Percentiles rank a stretch among this genome's conserved stretches.
Conservation (phyloP, 2,113 vertebrate genomes). For the Eonycteris spelaea region DNA sequence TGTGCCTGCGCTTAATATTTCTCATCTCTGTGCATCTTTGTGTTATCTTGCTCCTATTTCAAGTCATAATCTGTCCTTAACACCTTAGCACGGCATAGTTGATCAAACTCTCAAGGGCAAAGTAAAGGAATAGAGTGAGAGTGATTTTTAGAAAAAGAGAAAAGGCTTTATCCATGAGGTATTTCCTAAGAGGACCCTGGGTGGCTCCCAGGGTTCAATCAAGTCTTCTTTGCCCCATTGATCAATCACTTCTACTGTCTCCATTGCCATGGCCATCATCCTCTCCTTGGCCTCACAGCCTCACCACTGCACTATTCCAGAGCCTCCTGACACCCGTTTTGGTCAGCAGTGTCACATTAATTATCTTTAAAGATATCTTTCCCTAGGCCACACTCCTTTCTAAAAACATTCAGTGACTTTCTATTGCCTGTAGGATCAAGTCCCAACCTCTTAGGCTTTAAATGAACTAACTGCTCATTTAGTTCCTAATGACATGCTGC, state of each 20-base stretch:
- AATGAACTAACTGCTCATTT: background rate
- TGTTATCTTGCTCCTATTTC: slow-evolving; percentile 8
- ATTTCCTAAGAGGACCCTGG: background rate
- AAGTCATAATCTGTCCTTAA: background rate
- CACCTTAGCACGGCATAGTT: background rate
- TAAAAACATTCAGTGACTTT: background rate
- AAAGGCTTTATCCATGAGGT: background rate
- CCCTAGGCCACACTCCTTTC: background rate
- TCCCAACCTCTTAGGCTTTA: background rate
- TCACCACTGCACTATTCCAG: background rate
- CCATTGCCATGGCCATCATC: background rate
- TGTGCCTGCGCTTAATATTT: background rate
- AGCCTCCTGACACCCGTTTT: background rate
- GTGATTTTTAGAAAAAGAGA: background rate
- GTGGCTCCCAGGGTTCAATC: background rate
- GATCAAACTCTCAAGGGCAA: background rate
- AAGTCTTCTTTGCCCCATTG: background rate
- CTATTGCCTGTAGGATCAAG: background rate
- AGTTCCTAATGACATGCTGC: background rate
- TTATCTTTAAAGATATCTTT: background rate
- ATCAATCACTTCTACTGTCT: background rate
- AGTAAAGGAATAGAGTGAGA: background rate
- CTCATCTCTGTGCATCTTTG: background rate
- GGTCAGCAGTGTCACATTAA: background rate
- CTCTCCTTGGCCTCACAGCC: background rate